These are phyloP conservation scores for Corythornis cristatus DNA, from an alignment of 2,113 vertebrate genomes.

Conservation along the genomic window DNA sequence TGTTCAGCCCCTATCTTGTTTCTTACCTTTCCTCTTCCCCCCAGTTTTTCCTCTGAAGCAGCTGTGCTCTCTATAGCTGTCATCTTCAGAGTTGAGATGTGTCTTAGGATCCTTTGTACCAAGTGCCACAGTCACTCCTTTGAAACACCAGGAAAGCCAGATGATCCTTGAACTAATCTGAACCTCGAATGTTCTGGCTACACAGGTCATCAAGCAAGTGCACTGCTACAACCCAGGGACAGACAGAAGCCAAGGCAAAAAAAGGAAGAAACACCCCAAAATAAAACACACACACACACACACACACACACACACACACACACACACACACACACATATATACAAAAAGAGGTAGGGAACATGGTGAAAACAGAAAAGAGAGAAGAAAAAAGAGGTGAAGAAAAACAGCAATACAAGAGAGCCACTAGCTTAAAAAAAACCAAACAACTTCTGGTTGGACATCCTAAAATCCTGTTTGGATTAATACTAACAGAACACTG, in stretches of 20 bases:
- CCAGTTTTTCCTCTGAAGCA: neutral
- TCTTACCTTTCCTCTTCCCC: slow-evolving; percentile 36
- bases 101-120: neutral
- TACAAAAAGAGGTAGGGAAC: neutral
- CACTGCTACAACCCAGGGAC: neutral
- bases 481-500: neutral
- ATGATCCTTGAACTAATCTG: neutral
- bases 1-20: neutral
- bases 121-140: slow-evolving; percentile 9
- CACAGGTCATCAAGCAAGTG: neutral
- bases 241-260: neutral
- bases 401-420: neutral
- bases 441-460: neutral
- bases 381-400: slow-evolving; percentile 22
- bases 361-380: neutral
- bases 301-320: neutral
- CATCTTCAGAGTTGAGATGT: slow-evolving; percentile 1
- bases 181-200: neutral
- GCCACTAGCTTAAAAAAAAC: neutral
- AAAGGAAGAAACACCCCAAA: neutral
- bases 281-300: neutral
- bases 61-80: neutral
- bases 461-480: neutral
- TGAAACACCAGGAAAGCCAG: slow-evolving; percentile 11
- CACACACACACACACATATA: neutral